Conservation (phyloP, 2,888 invertebrate species). For the Drosophila quinaria region DNA sequence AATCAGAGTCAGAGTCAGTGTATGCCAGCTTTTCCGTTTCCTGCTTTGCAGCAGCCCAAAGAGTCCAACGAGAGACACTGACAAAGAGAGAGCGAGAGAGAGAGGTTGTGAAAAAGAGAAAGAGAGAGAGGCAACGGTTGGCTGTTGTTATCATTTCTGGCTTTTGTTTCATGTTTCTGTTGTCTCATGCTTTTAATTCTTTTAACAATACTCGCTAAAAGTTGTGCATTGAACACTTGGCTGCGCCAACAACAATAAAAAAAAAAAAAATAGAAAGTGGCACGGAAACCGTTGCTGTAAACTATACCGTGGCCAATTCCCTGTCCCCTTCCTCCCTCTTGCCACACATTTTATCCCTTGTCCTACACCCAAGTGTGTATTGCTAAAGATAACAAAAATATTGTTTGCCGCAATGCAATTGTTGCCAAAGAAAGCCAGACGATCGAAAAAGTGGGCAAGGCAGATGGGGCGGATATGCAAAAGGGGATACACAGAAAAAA, state of each 20-base stretch:
- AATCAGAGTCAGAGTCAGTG: slow-evolving; percentile 32
- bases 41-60: slow-evolving; percentile 32
- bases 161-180: slow-evolving; percentile 70
- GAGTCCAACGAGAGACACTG: background rate
- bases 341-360: background rate
- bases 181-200: slow-evolving; percentile 76
- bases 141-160: slow-evolving; percentile 68
- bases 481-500: background rate
- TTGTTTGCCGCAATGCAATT: slow-evolving; percentile 80
- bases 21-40: slow-evolving; percentile 58
- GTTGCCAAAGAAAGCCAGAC: slow-evolving; percentile 70
- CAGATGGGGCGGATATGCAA: no score
- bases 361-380: slow-evolving; percentile 46
- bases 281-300: slow-evolving; percentile 72
- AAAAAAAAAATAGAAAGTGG: slow-evolving; percentile 49
- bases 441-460: background rate
- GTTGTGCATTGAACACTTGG: slow-evolving; percentile 80
- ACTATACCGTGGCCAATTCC: slow-evolving; percentile 55
- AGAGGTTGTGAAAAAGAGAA: background rate
- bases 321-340: background rate
- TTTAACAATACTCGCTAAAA: slow-evolving; percentile 77
- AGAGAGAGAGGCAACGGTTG: slow-evolving; percentile 5
- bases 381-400: slow-evolving; percentile 77
- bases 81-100: background rate
- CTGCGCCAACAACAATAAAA: slow-evolving; percentile 63